Percentiles rank a stretch among this genome's conserved stretches.
Evolutionary conservation across 2,113 vertebrate genomes (phyloP).

Genomic region (Indicator indicator): DNA sequence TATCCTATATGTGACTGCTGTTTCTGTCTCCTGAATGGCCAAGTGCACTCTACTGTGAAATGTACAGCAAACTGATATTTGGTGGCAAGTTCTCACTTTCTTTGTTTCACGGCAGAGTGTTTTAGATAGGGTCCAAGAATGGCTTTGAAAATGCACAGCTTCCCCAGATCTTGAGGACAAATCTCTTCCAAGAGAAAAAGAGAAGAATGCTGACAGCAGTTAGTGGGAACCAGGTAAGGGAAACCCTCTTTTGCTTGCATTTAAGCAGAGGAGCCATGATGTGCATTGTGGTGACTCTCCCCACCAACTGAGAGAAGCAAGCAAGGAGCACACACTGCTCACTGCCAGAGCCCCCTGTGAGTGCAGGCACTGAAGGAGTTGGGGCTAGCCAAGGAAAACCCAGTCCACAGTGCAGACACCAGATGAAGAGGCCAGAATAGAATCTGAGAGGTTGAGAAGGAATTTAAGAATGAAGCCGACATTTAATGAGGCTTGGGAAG

Average conservation of each 20-base stretch:
- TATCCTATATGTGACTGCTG: background rate
- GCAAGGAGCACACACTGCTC: background rate
- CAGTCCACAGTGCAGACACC: background rate
- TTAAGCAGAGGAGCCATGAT: background rate
- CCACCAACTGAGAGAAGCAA: rapidly evolving
- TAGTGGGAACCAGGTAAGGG: background rate
- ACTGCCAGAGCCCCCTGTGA: background rate
- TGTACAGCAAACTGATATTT: background rate
- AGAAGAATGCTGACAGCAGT: background rate
- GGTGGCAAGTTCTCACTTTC: background rate
- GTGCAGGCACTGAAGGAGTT: background rate
- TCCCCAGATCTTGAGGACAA: background rate
- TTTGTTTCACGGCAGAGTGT: background rate
- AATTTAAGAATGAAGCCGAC: constrained; percentile 50
- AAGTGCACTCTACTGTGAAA: constrained; percentile 19
- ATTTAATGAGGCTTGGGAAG: constrained; percentile 51
- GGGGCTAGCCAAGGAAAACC: constrained; percentile 7
- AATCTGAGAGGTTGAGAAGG: constrained; percentile 49
- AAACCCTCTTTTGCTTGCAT: background rate
- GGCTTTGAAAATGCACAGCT: background rate
- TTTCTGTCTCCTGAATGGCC: constrained; percentile 3
- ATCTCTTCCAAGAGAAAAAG: background rate
- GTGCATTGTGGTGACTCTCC: background rate
- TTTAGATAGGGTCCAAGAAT: background rate
- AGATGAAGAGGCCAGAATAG: background rate